Evolutionary conservation across 2,888 invertebrate genomes (phyloP), one percentile per base, ranked within the genome.

Genomic region (Panopea generosa): DNA sequence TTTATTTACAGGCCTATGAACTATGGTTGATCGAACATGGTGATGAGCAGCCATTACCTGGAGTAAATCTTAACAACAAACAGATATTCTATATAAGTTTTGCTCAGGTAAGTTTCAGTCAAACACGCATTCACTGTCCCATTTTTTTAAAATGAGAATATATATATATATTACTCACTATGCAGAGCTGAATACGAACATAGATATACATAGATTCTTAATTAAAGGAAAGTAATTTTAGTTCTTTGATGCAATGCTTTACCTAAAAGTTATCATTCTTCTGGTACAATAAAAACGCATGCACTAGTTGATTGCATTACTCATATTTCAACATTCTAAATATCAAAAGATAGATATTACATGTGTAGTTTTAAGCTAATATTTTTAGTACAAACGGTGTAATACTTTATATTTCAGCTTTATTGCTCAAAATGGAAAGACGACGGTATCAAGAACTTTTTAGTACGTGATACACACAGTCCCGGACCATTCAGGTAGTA

Each of bases 21-120:
- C 73, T 86, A 62, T 90, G 88, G 88, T 61, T 84, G 40, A 82
- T 85, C n/a, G 84, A 88, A 40, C 67, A 87, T 47, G 85, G 84
- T 20, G 77, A 81, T 22, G 85, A 86, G 27, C 67, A 76, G 14
- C 80, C 82, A 7, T 45, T 85, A 9, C 83, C 85, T 20, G 92
- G 91, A 18, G 82, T 92, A 0, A 87, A 90, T 33, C 85, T 90
- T 68, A 89, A 88, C 16, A 85, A 90, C 56, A 86, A 89, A 53
- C 93, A 93, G 68, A 77, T 93, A 29, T 93, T 93, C 81, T 93
- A 92, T 77, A 72, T 92, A 38, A 90, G 92, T 20, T 93, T 88
- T 89, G 93, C 93, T 63, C 90, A 89, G 84, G 89, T 89, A 82
- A 57, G 69, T 61, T 9, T 49, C 26, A 38, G 2, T 60, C 29